phyloP scores from a whole-genome alignment of 2,888 invertebrate genomes.

The Rhingia rostrata region DNA sequence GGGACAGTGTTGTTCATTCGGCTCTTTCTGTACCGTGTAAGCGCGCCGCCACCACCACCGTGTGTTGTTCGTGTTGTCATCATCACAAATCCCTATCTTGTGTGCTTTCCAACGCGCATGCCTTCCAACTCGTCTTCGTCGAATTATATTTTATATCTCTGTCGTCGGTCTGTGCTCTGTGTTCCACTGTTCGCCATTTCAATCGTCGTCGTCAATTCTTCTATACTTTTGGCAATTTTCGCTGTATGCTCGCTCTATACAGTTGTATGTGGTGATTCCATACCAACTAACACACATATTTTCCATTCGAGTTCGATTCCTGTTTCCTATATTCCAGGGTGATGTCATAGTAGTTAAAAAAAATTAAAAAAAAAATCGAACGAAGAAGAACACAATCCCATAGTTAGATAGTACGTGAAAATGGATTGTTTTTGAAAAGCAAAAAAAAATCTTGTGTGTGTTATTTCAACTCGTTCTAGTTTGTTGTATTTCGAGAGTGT shows the following conservation, averaged over 20 bases:
- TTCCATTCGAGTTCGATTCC: slow-evolving; percentile 36
- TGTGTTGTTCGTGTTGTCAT: slow-evolving; percentile 57
- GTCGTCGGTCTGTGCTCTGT: not conserved
- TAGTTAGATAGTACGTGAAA: slow-evolving; percentile 40
- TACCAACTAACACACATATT: slow-evolving; percentile 67
- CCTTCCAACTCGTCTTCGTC: slow-evolving; percentile 53
- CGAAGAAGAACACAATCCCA: slow-evolving; percentile 43
- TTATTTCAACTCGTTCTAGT: slow-evolving; percentile 22
- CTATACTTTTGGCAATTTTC: slow-evolving; percentile 67
- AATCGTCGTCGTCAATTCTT: slow-evolving; percentile 57
- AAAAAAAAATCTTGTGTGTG: slow-evolving; percentile 27
- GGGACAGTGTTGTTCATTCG: no score
- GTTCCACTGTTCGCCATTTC: slow-evolving; percentile 55
- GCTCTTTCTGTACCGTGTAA: slow-evolving; percentile 54
- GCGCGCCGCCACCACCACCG: slow-evolving; percentile 47
- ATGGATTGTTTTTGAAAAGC: slow-evolving; percentile 69
- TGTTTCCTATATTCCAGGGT: slow-evolving; percentile 71
- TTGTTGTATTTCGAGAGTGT: slow-evolving; percentile 27
- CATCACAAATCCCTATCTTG: slow-evolving; percentile 23
- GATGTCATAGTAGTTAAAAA: slow-evolving; percentile 66
- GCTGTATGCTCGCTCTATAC: slow-evolving; percentile 41
- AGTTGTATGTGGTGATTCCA: slow-evolving; percentile 52
- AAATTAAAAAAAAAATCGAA: slow-evolving; percentile 29
- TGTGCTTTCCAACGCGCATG: slow-evolving; percentile 63
- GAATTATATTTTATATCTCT: slow-evolving; percentile 29